Evolutionary conservation across 2,113 vertebrate genomes (phyloP).

Genomic region (Sterrhoptilus dennistouni): DNA sequence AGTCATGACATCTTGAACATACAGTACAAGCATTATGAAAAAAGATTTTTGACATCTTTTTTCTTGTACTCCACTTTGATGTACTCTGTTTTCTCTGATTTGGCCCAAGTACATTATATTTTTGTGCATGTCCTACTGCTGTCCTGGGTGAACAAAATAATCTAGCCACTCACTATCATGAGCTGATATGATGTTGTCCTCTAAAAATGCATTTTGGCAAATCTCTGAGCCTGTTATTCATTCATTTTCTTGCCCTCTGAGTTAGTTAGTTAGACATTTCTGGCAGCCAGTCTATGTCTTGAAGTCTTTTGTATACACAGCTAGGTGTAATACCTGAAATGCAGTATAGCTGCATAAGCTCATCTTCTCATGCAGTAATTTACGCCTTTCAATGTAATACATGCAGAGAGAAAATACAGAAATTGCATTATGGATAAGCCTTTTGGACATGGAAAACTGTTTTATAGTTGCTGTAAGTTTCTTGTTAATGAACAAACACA

Average conservation of each 20-base stretch:
- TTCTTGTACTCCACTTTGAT: neutral
- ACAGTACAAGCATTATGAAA: neutral
- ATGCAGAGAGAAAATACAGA: neutral
- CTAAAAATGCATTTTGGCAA: conserved; percentile 4
- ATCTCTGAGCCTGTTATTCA: neutral
- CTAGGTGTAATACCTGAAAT: neutral
- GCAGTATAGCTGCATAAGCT: neutral
- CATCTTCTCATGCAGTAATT: neutral
- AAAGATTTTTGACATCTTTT: neutral
- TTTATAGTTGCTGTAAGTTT: neutral
- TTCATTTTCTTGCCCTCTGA: neutral
- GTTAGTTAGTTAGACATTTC: neutral
- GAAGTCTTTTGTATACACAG: neutral
- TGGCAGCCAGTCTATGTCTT: neutral
- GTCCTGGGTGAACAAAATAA: neutral
- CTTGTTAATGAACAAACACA: neutral
- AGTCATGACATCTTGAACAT: neutral
- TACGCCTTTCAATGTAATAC: neutral
- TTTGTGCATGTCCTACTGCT: neutral
- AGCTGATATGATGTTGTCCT: neutral
- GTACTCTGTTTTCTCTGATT: neutral
- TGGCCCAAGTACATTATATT: neutral
- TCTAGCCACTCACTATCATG: neutral
- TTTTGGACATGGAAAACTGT: neutral
- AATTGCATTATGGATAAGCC: neutral